Conservation (phyloP, 2,797 vertebrate genomes). For the Oryzias sinensis region DNA sequence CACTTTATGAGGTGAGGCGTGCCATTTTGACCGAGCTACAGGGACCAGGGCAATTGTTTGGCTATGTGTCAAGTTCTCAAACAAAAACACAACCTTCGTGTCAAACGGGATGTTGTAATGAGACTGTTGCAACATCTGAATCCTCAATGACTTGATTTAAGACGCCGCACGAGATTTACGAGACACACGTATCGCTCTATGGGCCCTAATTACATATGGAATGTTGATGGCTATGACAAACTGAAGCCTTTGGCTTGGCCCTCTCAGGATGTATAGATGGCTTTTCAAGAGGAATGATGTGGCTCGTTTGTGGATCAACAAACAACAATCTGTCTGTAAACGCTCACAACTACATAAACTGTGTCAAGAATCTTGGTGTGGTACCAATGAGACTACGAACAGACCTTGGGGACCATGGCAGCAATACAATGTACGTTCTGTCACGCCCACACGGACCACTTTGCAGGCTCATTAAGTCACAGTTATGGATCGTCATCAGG, state of each 20-base stretch:
- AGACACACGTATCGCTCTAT: too few species aligned
- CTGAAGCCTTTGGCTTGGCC: too few species aligned
- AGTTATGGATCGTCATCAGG: conserved; percentile 4
- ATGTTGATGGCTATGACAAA: conserved; percentile 30
- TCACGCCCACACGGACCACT: neutral
- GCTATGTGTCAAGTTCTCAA: neutral
- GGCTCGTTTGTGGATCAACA: conserved; percentile 36
- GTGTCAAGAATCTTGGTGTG: conserved; percentile 6
- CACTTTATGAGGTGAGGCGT: neutral
- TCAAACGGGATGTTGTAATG: too few species aligned
- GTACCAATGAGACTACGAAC: conserved; percentile 14
- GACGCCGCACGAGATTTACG: too few species aligned
- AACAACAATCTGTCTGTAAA: conserved; percentile 39
- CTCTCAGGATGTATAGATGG: conserved; percentile 39
- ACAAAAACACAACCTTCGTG: too few species aligned
- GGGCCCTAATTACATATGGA: conserved; percentile 1
- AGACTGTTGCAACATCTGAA: too few species aligned
- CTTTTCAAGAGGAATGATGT: conserved; percentile 38
- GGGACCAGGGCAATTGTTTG: neutral
- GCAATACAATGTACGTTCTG: conserved; percentile 12
- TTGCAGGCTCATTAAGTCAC: conserved; percentile 2
- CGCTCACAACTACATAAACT: conserved; percentile 7
- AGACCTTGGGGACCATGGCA: conserved; percentile 8
- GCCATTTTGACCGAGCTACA: neutral
- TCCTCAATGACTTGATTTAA: too few species aligned